These are phyloP conservation scores for Anoplolepis gracilipes DNA, from an alignment of 1,140 invertebrate species.

Conservation along the genomic window DNA sequence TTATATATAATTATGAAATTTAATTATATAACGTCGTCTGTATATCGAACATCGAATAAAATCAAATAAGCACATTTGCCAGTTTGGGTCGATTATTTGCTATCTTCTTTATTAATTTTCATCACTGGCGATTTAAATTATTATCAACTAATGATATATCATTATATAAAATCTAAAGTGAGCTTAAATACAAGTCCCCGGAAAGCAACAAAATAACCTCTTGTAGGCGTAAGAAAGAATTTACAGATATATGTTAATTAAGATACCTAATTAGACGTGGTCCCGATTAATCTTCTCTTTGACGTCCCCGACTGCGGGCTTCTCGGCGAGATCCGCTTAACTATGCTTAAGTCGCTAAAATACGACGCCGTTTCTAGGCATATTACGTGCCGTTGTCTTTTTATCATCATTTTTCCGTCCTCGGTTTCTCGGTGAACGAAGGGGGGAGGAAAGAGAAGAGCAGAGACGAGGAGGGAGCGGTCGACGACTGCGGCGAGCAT, in stretches of 20 bases:
- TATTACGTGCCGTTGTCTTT: constrained; percentile 41
- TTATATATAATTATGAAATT: too few relatives aligned
- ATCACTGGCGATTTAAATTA: too few relatives aligned
- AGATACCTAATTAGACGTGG: background rate
- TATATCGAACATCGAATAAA: too few relatives aligned
- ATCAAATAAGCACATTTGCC: too few relatives aligned
- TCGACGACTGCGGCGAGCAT: constrained; percentile 38
- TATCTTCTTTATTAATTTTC: too few relatives aligned
- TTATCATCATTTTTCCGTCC: constrained; percentile 57
- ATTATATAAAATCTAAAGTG: too few relatives aligned
- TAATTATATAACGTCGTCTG: too few relatives aligned
- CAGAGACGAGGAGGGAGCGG: too few relatives aligned
- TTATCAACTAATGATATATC: too few relatives aligned
- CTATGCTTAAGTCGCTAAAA: constrained; percentile 40
- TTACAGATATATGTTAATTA: constrained; percentile 4
- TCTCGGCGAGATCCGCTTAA: constrained; percentile 6
- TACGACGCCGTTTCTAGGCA: constrained; percentile 39
- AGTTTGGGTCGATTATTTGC: too few relatives aligned
- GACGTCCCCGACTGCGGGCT: background rate
- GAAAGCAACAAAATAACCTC: too few relatives aligned
- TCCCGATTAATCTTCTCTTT: background rate
- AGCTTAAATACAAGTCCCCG: background rate
- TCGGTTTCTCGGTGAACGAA: background rate
- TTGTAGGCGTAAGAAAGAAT: background rate
- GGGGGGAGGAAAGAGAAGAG: too few relatives aligned